Evolutionary conservation across 2,888 invertebrate genomes (phyloP).

Genomic region (Lysandra bellargus): DNA sequence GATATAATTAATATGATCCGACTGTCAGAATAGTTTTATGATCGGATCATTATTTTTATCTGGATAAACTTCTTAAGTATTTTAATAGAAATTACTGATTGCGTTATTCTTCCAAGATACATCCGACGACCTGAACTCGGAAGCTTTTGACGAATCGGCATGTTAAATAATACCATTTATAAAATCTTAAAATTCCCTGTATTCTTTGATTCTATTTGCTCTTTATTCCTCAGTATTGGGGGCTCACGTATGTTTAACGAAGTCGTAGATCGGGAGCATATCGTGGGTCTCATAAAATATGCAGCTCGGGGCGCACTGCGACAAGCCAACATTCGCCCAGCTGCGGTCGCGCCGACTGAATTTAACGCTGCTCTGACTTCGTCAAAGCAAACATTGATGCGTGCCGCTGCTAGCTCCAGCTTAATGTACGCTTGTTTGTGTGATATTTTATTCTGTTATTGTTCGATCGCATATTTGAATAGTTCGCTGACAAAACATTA

Average conservation of each 20-base stretch:
- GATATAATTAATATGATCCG: not conserved
- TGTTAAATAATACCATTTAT: not conserved
- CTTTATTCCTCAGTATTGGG: not conserved
- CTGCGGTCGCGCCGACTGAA: conserved; percentile 52
- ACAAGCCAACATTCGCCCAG: conserved; percentile 51
- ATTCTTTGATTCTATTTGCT: not conserved
- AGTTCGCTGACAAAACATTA: conserved; percentile 31
- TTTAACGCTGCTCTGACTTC: conserved; percentile 58
- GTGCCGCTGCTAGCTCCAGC: conserved; percentile 50
- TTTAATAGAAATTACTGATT: too few relatives aligned
- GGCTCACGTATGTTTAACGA: conserved; percentile 25
- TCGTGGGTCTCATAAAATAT: conserved; percentile 68
- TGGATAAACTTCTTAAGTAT: too few relatives aligned
- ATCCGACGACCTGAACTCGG: too few relatives aligned
- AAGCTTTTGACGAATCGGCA: too few relatives aligned
- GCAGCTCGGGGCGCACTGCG: conserved; percentile 72
- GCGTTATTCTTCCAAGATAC: too few relatives aligned
- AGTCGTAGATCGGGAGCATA: conserved; percentile 23
- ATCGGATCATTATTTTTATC: too few relatives aligned
- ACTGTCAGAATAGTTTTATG: too few relatives aligned
- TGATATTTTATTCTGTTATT: conserved; percentile 46
- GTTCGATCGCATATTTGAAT: conserved; percentile 39
- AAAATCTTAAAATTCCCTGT: not conserved
- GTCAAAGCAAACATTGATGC: conserved; percentile 66
- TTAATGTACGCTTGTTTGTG: conserved; percentile 50